Base-by-base conservation (phyloP, 2,888 invertebrate genomes). In the Rhamnusium bicolor region DNA sequence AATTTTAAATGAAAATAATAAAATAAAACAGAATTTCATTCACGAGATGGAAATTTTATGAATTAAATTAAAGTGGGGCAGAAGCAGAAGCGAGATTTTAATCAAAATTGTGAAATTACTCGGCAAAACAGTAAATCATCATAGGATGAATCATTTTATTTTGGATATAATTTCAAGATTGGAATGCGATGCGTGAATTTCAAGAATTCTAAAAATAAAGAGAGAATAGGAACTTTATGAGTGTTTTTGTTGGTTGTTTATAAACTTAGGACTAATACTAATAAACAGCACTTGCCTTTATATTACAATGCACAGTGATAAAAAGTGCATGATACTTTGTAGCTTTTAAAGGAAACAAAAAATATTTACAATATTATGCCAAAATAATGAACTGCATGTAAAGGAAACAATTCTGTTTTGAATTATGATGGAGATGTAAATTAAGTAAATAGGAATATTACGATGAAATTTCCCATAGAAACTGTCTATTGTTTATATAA, bases 11-110 rank as follows among this genome's bases (percentile, higher is more conserved):
- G 49, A 72, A 74, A 75, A 61, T 66, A 74, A 68, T 40, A 63
- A 53, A 53, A 66, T 51, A 46, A 58, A 53, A 63, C 63, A n/a
- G 14, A 62, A 58, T 32, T 77, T 75, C 77, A 77, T 77, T 77
- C 75, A 75, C 53, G 56, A 71, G 54, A 68, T 72, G 72, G 72
- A 69, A 68, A 49, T 77, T 75, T 73, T 75, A 77, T 77, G 77
- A 77, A 77, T 77, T 66, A 72, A 73, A 73, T 67, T 72, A 70
- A 63, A 66, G 63, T 46, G 24, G 29, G 46, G 19, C 24, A 21
- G 27, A 14, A 10, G 32, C 24, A 19, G 40, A 10, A 32, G 51
- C 29, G 51, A 19, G 32, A 32, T 40, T 18, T 47, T 46, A 61
- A 61, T 61, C 32, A 32, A 60, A 60, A 18, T 12, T 32, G 60